Percentiles rank a stretch among this genome's conserved stretches.
These are phyloP conservation scores for Eupithecia inturbata DNA, from an alignment of 2,888 invertebrate species.

Conservation along the genomic window DNA sequence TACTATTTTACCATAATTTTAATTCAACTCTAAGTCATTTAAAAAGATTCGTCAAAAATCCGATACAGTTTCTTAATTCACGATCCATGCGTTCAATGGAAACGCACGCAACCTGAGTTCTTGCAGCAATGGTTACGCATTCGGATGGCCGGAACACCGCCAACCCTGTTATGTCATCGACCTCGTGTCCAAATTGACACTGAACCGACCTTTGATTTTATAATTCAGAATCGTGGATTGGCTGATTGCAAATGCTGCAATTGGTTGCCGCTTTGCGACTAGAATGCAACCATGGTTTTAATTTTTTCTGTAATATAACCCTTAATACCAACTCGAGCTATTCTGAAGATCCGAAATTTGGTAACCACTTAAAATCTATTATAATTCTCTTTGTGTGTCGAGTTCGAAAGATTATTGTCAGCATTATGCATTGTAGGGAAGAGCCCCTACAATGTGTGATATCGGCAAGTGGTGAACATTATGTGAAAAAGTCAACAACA, in stretches of 20 bases:
- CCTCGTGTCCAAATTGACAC: slow-evolving; percentile 49
- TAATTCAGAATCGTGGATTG: background rate
- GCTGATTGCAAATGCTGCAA: background rate
- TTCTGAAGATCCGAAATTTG: too few relatives aligned
- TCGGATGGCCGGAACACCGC: slow-evolving; percentile 71
- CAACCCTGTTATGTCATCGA: slow-evolving; percentile 71
- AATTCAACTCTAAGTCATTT: too few relatives aligned
- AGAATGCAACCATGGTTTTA: background rate
- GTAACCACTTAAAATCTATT: too few relatives aligned
- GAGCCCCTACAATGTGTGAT: too few relatives aligned
- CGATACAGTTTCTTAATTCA: background rate
- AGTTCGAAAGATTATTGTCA: too few relatives aligned
- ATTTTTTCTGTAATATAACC: too few relatives aligned
- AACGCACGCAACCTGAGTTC: slow-evolving; percentile 48
- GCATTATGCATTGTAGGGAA: too few relatives aligned
- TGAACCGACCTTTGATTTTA: slow-evolving; percentile 39
- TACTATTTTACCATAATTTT: too few relatives aligned
- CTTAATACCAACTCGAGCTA: too few relatives aligned
- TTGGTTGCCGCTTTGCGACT: background rate
- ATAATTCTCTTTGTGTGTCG: too few relatives aligned
- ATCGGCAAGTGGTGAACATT: too few relatives aligned
- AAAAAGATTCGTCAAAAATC: background rate
- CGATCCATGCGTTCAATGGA: slow-evolving; percentile 46
- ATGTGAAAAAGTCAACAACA: too few relatives aligned
- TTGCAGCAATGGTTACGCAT: slow-evolving; percentile 71